Evolutionary conservation across 2,888 invertebrate species (phyloP).

Genomic region (Teleiodes luculella): DNA sequence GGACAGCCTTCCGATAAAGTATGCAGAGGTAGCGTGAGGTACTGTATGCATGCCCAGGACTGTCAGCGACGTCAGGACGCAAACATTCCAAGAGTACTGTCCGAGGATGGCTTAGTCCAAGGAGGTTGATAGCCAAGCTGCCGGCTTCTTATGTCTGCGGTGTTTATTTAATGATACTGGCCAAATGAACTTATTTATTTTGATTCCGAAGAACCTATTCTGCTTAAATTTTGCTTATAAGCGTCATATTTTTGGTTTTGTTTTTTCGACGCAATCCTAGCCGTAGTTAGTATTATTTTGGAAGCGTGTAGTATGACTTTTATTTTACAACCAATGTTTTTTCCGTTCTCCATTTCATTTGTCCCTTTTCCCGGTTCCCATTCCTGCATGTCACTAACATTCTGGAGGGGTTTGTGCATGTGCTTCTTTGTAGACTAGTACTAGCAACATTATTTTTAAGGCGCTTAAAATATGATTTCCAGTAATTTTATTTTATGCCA

Average conservation of each 20-base stretch:
- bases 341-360: constrained; percentile 67
- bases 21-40: constrained; percentile 45
- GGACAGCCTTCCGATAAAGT: constrained; percentile 69
- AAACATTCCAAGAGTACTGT: constrained; percentile 4
- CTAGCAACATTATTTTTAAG: constrained; percentile 52
- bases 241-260: constrained; percentile 71
- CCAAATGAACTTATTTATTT: constrained; percentile 77
- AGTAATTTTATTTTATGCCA: constrained; percentile 52
- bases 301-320: constrained; percentile 66
- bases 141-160: constrained; percentile 57
- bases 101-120: constrained; percentile 9
- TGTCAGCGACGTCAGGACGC: constrained; percentile 22
- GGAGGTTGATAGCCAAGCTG: constrained; percentile 15
- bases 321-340: constrained; percentile 74
- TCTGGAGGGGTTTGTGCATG: constrained; percentile 65
- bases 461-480: constrained; percentile 63
- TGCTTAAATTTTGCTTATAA: constrained; percentile 77
- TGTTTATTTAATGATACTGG: constrained; percentile 71
- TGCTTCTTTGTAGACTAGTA: constrained; percentile 59
- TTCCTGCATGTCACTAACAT: constrained; percentile 69
- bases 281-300: constrained; percentile 64
- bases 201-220: constrained; percentile 79
- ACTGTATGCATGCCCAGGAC: constrained; percentile 51
- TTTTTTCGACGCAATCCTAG: constrained; percentile 50
- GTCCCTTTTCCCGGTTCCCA: constrained; percentile 40